Base-by-base conservation (phyloP, 2,888 invertebrate genomes). In the Argynnis bischoffii region DNA sequence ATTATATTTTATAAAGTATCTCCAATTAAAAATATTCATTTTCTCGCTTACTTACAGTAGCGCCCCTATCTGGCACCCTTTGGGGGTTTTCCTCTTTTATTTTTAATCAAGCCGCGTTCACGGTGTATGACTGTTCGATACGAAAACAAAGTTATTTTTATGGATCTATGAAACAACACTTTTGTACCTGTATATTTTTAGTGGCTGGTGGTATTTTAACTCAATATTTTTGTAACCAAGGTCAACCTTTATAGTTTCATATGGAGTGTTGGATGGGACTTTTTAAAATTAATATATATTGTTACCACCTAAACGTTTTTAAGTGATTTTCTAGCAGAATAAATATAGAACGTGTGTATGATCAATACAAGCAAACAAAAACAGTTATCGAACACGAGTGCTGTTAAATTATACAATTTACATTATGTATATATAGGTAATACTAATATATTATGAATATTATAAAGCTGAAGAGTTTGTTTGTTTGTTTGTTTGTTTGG, bases 31-130 rank as follows among this genome's bases (percentile, higher is more conserved):
- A 57, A 57, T 16, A 59, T 13, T 48, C 6, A n/a, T 59, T 59
- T 57, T 31, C 2, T 26, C 16, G 31, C 31, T 13, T n/a, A 31
- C 59, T 16, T 31, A 48, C 21, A 13, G n/a, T 48, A 59, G 59
- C 59, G 59, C 55, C 68, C 64, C 64, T 55, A n/a, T 46, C 51
- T n/a, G 18, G 18, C 55, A 55, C 64, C 61, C 68, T 64, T 60
- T 69, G 64, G 64, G 64, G 67, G 46, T 54, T 31, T 35, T 53
- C 67, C 56, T 55, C 51, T 70, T 69, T 70, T 69, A 67, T 70
- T 72, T 73, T 67, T 67, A 68, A 71, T 73, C 69, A 68, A 66
- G 64, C 61, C 68, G 21, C 64, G 66, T 70, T 68, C 68, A 72
- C 51, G 57, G 64, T 54, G 61, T 57, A 70, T 47, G 57, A 41